Evolutionary conservation across 2,888 invertebrate species (phyloP), one percentile per base, ranked within the genome.

Genomic region (Rhingia rostrata): DNA sequence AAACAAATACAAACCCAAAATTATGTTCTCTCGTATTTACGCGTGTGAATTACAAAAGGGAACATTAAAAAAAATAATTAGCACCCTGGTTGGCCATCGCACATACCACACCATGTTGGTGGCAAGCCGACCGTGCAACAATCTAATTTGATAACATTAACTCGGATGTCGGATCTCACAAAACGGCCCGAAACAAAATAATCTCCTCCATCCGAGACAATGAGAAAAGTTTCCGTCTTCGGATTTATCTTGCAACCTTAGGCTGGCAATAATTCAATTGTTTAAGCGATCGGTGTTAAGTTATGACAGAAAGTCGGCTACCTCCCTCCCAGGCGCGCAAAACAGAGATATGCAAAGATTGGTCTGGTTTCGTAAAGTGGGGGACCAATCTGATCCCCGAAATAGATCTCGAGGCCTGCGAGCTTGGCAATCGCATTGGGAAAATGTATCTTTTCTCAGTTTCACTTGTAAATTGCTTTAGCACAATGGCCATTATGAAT

Each of bases 401-500:
- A 83, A 82, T 72, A 72, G 77, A 77, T 77, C 66, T 77, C 30
- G 14, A 9, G 5, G 9, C 10, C 7, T 30, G 53, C 14, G 45
- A 14, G 43, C 33, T 14, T 4, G 7, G 10, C 32, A 54, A 37
- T 49, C 64, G 61, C 78, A 51, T 78, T 56, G 45, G 72, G 61
- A 67, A 77, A 82, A 80, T 22, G 22, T 22, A 22, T 22, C 22
- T 72, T 73, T 66, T 72, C 60, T 37, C 33, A 58, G 78, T 73
- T 53, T 78, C 61, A 56, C 61, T 78, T 49, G 10, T 69, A 73
- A 83, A 78, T 73, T 64, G 45, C 73, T 63, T 67, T 64, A 30
- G 47, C 74, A 84, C 79, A 84, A 84, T 79, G 70, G 84, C 79
- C 84, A 84, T 84, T 84, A 74, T 84, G 84, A 84, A 79, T 84